Conservation (phyloP, 1,140 invertebrate species). For the Drosophila rhopaloa region DNA sequence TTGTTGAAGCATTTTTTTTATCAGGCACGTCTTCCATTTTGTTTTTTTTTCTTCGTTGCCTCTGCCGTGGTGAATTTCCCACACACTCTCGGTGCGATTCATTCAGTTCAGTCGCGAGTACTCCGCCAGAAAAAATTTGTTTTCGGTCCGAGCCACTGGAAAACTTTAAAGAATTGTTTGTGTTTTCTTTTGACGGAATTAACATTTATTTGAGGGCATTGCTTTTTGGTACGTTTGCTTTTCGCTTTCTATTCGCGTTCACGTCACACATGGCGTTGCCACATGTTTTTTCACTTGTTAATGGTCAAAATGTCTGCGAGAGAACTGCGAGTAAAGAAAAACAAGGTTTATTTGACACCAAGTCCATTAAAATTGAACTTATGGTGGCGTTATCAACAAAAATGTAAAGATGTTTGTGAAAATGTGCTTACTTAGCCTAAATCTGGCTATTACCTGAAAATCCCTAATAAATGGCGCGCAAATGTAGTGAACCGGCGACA, state of each 20-base stretch:
- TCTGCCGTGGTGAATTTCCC: conserved; percentile 76
- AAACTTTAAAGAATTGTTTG: conserved; percentile 22
- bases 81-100: conserved; percentile 56
- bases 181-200: conserved; percentile 24
- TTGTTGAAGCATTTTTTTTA: conserved; percentile 74
- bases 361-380: no score
- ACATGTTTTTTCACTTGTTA: conserved; percentile 53
- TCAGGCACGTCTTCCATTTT: conserved; percentile 77
- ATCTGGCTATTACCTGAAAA: conserved; percentile 31
- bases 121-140: background rate
- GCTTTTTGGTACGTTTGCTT: conserved; percentile 67
- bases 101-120: conserved; percentile 47
- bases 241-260: conserved; percentile 65
- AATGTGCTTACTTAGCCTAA: conserved; percentile 15
- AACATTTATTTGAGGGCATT: conserved; percentile 60
- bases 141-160: background rate
- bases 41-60: conserved; percentile 65
- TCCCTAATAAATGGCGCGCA: conserved; percentile 66
- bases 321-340: background rate
- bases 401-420: background rate
- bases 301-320: conserved; percentile 20
- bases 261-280: conserved; percentile 69
- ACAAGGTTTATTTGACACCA: background rate
- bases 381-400: background rate
- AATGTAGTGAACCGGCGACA: conserved; percentile 73